Evolutionary conservation across 2,113 vertebrate genomes (phyloP), one percentile per base, ranked within the genome.

Genomic region (Barbus barbus): DNA sequence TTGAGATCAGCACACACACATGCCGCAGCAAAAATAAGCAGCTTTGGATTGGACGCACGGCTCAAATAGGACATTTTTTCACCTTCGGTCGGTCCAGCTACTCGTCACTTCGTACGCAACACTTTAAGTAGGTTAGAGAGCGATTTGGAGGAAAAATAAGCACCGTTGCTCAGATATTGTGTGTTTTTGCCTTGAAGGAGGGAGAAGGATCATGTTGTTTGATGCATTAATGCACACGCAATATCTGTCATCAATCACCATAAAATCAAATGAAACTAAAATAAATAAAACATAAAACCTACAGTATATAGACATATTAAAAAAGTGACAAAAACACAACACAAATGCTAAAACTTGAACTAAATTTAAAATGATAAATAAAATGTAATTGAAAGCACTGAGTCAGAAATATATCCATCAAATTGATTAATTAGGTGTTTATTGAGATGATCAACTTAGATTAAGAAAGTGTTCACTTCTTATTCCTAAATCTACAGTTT

Each of bases 21-120:
- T 31, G 41, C 33, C 48, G 5, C 48, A 18, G 24, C 31, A 46
- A 78, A 36, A 86, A 77, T 71, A 82, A 85, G 58, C 16, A 41
- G 24, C 67, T n/a, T 74, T 74, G 14, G 53, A 46, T 71, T 51
- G 16, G 73, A 20, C 33, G 2, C 31, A 56, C 12, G 22, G 18
- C 75, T 76, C 36, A 77, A 56, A 48, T 60, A 18, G 69, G 67
- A 58, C 28, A 61, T 76, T n/a, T 81, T 31, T 53, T 16, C 24
- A 28, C 11, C 26, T 51, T 33, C 9, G 65, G 28, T 20, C 16
- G 63, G 63, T 67, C 28, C 28, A 67, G 16, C 28, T 67, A 33
- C 65, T 69, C 65, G 31, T 69, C 65, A 69, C 63, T 67, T 67
- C 31, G 33, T 4, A 9, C 9, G 7, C 18, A 65, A 33, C 26